phyloP scores from a whole-genome alignment of 2,113 vertebrate species.

The Pyrgilauda ruficollis region DNA sequence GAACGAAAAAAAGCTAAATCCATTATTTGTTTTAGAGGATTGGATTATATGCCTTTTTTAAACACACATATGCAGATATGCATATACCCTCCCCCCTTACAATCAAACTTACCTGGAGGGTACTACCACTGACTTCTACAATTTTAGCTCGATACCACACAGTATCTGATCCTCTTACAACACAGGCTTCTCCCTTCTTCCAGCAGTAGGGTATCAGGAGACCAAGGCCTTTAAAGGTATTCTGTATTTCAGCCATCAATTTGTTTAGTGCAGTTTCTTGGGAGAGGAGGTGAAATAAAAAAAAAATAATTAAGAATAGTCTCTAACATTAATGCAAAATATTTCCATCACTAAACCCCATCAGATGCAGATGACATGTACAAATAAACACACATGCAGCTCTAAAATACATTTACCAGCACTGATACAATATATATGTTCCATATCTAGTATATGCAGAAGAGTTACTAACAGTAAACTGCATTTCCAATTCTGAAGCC shows the following conservation, averaged over 20 bases:
- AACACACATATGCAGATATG: accelerated
- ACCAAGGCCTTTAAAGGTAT: slow-evolving; percentile 80
- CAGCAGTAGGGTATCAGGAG: slow-evolving; percentile 84
- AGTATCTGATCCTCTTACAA: slow-evolving; percentile 87
- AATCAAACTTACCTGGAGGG: slow-evolving; percentile 75
- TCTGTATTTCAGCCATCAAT: slow-evolving; percentile 81
- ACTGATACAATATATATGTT: neutral
- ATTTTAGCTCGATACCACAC: slow-evolving; percentile 87
- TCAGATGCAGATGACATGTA: neutral
- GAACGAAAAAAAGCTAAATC: neutral
- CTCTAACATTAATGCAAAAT: neutral
- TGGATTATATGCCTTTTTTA: neutral
- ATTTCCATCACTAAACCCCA: neutral
- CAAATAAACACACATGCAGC: neutral
- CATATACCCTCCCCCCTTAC: accelerated
- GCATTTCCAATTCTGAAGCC: neutral
- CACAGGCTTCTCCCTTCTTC: slow-evolving; percentile 84
- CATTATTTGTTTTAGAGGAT: neutral
- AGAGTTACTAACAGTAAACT: neutral
- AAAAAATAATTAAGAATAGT: neutral
- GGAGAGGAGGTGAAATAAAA: neutral
- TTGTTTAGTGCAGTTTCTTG: slow-evolving; percentile 76
- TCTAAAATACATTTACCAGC: neutral
- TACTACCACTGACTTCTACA: slow-evolving; percentile 73
- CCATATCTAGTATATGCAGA: neutral